Percentiles rank a stretch among this genome's conserved stretches.
phyloP scores from a whole-genome alignment of 1,140 invertebrate genomes.

The Trichonephila clavipes region DNA sequence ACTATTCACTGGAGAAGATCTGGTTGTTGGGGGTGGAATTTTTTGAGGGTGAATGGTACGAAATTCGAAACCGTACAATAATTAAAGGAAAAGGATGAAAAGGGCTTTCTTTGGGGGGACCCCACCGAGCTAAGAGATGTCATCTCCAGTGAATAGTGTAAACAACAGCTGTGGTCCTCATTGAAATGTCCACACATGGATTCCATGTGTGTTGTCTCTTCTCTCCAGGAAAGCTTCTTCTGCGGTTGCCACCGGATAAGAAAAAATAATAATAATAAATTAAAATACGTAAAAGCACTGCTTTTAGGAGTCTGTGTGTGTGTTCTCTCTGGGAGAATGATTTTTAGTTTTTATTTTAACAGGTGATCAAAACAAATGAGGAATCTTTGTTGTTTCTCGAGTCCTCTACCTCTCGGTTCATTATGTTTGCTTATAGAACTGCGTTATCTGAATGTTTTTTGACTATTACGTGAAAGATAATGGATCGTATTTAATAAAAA shows the following conservation, averaged over 20 bases:
- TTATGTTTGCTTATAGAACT: no score
- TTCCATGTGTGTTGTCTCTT: slow-evolving; percentile 14
- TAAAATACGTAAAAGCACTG: not conserved
- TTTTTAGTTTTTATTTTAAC: not conserved
- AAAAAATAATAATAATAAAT: not conserved
- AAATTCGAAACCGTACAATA: not conserved
- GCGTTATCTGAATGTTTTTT: no score
- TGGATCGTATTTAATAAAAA: no score
- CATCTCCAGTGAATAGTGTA: not conserved
- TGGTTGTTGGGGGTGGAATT: not conserved
- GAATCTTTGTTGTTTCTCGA: not conserved
- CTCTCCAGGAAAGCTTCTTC: not conserved
- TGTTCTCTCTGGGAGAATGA: not conserved
- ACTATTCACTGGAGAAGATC: no score
- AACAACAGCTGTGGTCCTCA: slow-evolving; percentile 27
- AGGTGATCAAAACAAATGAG: not conserved
- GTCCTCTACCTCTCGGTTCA: no score
- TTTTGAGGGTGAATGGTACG: not conserved
- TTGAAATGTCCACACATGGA: slow-evolving; percentile 9
- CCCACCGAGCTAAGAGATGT: slow-evolving; percentile 11
- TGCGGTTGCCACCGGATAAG: not conserved
- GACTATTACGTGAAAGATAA: no score
- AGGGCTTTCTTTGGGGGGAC: not conserved
- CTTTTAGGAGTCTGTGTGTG: not conserved
- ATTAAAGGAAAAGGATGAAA: not conserved